Evolutionary conservation across 2,113 vertebrate genomes (phyloP).

Genomic region (Hippocampus comes): DNA sequence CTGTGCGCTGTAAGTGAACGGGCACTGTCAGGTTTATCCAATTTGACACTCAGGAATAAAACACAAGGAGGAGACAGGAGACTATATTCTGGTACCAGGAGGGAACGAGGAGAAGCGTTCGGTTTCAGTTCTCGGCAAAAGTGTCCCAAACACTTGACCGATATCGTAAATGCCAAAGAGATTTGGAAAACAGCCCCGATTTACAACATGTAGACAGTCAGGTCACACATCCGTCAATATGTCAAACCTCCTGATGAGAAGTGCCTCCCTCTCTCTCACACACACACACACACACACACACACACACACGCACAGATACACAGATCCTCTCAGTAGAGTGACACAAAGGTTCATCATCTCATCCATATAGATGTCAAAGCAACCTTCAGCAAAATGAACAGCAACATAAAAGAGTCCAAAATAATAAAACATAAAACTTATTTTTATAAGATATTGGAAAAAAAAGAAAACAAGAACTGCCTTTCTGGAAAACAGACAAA

Average conservation of each 20-base stretch:
- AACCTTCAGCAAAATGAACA: neutral
- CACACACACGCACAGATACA: neutral
- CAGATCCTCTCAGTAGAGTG: neutral
- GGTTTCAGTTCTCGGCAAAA: no score
- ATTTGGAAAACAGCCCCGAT: slow-evolving; percentile 50
- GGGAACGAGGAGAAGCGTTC: no score
- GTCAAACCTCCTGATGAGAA: slow-evolving; percentile 52
- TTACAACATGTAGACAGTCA: slow-evolving; percentile 55
- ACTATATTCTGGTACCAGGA: no score
- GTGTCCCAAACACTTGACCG: neutral
- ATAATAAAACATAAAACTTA: neutral
- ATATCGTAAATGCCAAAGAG: slow-evolving; percentile 36
- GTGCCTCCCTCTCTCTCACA: neutral
- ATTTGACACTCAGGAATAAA: no score
- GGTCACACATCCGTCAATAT: slow-evolving; percentile 57
- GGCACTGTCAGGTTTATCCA: no score
- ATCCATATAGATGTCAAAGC: neutral
- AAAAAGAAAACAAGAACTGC: slow-evolving; percentile 12
- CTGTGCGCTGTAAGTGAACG: no score
- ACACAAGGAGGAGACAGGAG: no score
- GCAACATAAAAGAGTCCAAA: neutral
- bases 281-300: slow-evolving; percentile 2
- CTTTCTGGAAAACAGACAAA: slow-evolving; percentile 37
- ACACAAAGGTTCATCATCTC: neutral
- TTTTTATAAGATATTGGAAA: no score